phyloP scores from a whole-genome alignment of 1,140 invertebrate genomes.

The Samia ricini region DNA sequence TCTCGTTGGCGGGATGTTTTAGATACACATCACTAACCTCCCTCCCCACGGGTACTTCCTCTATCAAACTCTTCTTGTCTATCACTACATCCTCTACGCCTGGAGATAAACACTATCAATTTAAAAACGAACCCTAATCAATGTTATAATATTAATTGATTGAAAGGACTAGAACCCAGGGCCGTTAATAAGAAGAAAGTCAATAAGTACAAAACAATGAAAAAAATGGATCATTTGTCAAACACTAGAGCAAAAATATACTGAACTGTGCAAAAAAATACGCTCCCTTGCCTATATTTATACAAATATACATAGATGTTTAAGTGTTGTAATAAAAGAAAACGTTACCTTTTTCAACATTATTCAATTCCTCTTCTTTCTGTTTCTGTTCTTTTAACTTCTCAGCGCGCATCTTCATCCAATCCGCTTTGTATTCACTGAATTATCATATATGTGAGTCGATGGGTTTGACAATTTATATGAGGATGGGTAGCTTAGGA shows the following conservation, averaged over 20 bases:
- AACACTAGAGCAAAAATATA: too few relatives aligned
- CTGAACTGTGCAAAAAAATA: too few relatives aligned
- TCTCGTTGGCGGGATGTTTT: conserved; percentile 84
- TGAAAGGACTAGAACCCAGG: background rate
- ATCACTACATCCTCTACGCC: conserved; percentile 43
- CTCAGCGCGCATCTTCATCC: conserved; percentile 82
- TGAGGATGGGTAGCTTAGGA: too few relatives aligned
- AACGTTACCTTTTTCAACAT: conserved; percentile 1
- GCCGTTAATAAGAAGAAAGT: background rate
- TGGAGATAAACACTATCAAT: conserved; percentile 22
- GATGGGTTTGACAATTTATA: too few relatives aligned
- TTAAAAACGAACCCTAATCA: background rate
- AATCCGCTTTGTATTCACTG: conserved; percentile 86
- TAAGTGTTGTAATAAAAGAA: background rate
- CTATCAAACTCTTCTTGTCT: conserved; percentile 71
- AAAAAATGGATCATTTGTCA: too few relatives aligned
- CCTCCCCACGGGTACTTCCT: conserved; percentile 74
- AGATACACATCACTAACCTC: conserved; percentile 84
- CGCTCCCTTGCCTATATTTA: too few relatives aligned
- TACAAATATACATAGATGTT: background rate
- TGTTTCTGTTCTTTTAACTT: conserved; percentile 72
- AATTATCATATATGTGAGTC: too few relatives aligned
- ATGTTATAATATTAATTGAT: background rate
- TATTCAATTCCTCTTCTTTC: conserved; percentile 60
- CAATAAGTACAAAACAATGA: too few relatives aligned